Percentiles rank a stretch among this genome's conserved stretches.
These are phyloP conservation scores for Zeuzera pyrina DNA, from an alignment of 2,888 invertebrate species.

Conservation along the genomic window DNA sequence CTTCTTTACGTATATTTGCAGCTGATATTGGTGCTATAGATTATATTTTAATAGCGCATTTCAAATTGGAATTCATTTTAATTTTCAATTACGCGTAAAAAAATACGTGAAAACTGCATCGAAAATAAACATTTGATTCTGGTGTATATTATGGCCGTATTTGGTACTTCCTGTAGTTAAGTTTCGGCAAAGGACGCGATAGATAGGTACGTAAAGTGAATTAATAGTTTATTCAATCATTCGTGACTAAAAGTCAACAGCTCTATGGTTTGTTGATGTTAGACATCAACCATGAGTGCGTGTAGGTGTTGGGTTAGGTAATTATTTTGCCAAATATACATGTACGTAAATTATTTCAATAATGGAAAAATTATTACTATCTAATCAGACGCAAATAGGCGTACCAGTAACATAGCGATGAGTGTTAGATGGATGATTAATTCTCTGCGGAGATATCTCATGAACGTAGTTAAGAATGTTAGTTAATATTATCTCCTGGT, in stretches of 20 bases:
- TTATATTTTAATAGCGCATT: constrained; percentile 32
- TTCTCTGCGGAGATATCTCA: constrained; percentile 53
- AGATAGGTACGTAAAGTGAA: background rate
- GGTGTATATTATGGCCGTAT: background rate
- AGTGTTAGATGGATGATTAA: constrained; percentile 46
- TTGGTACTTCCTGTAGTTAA: background rate
- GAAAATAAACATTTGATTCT: constrained; percentile 2
- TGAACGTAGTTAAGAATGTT: constrained; percentile 47
- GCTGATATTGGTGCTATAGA: constrained; percentile 69
- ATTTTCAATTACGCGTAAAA: constrained; percentile 10
- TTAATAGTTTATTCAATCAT: constrained; percentile 1
- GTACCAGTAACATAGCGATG: constrained; percentile 17
- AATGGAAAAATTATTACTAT: constrained; percentile 12
- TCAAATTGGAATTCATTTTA: constrained; percentile 14
- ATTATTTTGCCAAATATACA: constrained; percentile 65
- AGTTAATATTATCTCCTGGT: constrained; percentile 59
- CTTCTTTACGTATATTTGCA: constrained; percentile 42
- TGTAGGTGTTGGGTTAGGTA: constrained; percentile 39
- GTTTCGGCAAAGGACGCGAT: background rate
- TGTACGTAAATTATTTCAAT: constrained; percentile 35
- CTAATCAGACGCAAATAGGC: constrained; percentile 12
- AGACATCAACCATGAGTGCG: constrained; percentile 38
- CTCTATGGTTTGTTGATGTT: constrained; percentile 38
- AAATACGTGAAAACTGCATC: constrained; percentile 31
- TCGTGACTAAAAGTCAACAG: constrained; percentile 51